These are phyloP conservation scores for Probaryconus sp. DNA, from an alignment of 1,140 invertebrate species.

Conservation along the genomic window DNA sequence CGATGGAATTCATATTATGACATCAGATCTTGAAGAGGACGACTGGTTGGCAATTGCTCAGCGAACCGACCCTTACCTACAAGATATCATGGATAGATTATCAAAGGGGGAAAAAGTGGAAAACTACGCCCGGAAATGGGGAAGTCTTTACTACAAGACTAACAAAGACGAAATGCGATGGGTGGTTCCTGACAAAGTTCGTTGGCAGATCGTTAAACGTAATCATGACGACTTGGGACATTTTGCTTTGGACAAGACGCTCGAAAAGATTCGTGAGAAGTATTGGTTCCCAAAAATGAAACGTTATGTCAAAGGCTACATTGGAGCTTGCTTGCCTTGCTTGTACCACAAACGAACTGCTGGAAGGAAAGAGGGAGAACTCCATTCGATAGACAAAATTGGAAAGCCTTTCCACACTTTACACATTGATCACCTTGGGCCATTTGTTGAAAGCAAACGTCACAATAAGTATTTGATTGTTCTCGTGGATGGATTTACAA, in stretches of 20 bases:
- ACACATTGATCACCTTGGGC: constrained; percentile 70
- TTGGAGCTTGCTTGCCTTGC: constrained; percentile 47
- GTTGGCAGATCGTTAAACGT: constrained; percentile 60
- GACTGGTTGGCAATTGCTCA: constrained; percentile 26
- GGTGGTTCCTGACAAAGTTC: constrained; percentile 14
- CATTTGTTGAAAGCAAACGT: constrained; percentile 43
- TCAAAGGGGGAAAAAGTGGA: constrained; percentile 2
- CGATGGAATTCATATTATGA: constrained; percentile 5
- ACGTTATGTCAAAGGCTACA: constrained; percentile 51
- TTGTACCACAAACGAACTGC: constrained; percentile 42
- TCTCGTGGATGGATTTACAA: constrained; percentile 64
- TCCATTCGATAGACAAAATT: constrained; percentile 57
- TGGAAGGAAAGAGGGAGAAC: constrained; percentile 30
- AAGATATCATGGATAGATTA: constrained; percentile 19
- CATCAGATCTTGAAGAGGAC: constrained; percentile 6
- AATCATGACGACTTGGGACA: constrained; percentile 67
- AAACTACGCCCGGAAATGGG: constrained; percentile 9
- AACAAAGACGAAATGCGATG: constrained; percentile 4
- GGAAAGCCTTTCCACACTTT: constrained; percentile 59
- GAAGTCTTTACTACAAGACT: constrained; percentile 15
- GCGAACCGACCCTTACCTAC: constrained; percentile 5
- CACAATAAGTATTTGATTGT: constrained; percentile 34
- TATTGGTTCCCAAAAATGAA: constrained; percentile 64
- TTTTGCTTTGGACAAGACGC: constrained; percentile 49
- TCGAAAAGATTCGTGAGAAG: constrained; percentile 33